A percentile compares a stretch with the other conserved stretches of the same genome.
Conservation (phyloP, 1,140 invertebrate species). For the Halictus rubicundus region DNA sequence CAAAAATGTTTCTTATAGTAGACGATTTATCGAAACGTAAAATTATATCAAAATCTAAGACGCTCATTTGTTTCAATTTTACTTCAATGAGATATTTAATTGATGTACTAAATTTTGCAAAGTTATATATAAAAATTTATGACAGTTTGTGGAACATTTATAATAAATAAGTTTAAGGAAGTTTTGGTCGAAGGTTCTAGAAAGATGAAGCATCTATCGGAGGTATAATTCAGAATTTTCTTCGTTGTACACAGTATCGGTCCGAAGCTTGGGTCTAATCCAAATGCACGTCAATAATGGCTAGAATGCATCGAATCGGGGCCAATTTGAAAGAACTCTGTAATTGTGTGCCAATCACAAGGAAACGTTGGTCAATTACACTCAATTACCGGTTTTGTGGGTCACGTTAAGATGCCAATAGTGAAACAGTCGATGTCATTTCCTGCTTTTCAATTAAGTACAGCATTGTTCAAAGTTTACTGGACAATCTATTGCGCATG, state of each 20-base stretch:
- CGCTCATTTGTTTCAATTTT: too few relatives aligned
- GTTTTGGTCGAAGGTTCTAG: not conserved
- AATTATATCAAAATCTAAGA: too few relatives aligned
- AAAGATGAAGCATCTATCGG: not conserved
- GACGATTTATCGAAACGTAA: too few relatives aligned
- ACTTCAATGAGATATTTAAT: too few relatives aligned
- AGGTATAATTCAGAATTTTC: not conserved
- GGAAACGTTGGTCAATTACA: constrained; percentile 34
- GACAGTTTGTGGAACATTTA: too few relatives aligned
- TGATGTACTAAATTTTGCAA: too few relatives aligned
- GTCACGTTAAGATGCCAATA: constrained; percentile 23
- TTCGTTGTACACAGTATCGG: not conserved
- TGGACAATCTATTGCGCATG: not conserved
- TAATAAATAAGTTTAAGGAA: not conserved
- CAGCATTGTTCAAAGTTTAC: not conserved
- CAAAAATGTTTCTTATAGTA: too few relatives aligned
- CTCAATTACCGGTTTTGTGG: constrained; percentile 25
- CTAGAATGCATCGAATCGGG: constrained; percentile 4
- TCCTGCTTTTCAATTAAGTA: not conserved
- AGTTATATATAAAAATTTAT: too few relatives aligned
- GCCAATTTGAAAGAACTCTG: constrained; percentile 21
- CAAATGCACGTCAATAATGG: constrained; percentile 35
- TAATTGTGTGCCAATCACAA: constrained; percentile 47
- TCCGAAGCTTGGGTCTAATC: constrained; percentile 4
- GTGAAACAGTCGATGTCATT: not conserved